Percentiles rank a stretch among this genome's conserved stretches.
Conservation (phyloP, 2,888 invertebrate species). For the Diaperis boleti region DNA sequence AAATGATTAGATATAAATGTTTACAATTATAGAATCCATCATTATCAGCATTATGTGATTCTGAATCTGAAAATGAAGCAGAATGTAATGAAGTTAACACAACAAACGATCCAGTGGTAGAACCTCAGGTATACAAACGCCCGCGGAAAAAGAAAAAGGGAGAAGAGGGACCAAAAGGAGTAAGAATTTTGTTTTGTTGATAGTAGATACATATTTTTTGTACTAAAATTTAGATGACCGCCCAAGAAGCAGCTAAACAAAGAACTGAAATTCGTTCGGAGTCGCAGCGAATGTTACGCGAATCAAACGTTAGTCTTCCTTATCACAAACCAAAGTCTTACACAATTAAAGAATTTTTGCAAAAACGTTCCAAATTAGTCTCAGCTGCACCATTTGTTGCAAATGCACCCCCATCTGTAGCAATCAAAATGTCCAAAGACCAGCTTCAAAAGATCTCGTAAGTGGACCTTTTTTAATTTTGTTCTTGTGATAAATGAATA, state of each 20-base stretch:
- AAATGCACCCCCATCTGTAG: conserved; percentile 64
- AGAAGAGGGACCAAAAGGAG: conserved; percentile 41
- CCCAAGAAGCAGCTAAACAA: conserved; percentile 74
- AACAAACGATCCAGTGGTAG: conserved; percentile 7
- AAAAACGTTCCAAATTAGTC: conserved; percentile 67
- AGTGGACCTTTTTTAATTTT: conserved; percentile 57
- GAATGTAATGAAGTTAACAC: conserved; percentile 41
- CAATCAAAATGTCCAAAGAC: conserved; percentile 77
- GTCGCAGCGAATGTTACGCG: conserved; percentile 84
- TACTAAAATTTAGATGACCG: conserved; percentile 41
- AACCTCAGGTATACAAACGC: conserved; percentile 18
- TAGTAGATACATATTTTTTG: conserved; percentile 19
- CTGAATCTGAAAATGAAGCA: conserved; percentile 67
- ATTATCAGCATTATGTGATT: conserved; percentile 69
- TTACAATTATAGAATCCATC: conserved; percentile 52
- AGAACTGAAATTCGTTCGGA: conserved; percentile 85
- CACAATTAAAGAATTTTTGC: conserved; percentile 83
- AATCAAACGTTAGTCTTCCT: conserved; percentile 81
- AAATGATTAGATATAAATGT: conserved; percentile 11
- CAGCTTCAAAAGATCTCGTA: conserved; percentile 77
- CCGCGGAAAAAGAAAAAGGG: conserved; percentile 26
- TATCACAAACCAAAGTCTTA: conserved; percentile 88
- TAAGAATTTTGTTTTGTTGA: conserved; percentile 23
- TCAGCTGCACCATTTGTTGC: conserved; percentile 59
- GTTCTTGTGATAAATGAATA: background rate